phyloP scores from a whole-genome alignment of 1,140 invertebrate species.

The Holotrichia oblita region DNA sequence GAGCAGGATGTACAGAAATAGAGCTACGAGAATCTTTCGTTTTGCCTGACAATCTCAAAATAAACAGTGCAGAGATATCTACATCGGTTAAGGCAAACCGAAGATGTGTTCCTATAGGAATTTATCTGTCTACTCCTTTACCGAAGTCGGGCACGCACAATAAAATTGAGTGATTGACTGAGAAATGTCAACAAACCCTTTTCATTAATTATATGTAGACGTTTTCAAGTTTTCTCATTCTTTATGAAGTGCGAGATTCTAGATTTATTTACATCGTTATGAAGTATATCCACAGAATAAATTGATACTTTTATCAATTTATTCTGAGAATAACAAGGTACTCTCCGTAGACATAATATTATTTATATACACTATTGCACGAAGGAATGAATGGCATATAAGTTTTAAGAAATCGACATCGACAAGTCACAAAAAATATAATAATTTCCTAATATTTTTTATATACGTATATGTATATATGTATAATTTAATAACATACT shows the following conservation, averaged over 20 bases:
- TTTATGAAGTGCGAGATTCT: not conserved
- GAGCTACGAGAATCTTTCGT: not conserved
- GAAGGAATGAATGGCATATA: no score
- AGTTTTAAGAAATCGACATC: no score
- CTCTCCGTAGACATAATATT: not conserved
- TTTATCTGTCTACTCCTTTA: not conserved
- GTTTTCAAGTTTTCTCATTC: not conserved
- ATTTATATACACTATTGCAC: not conserved
- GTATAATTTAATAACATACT: no score
- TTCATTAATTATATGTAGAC: slow-evolving; percentile 28
- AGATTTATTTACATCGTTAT: not conserved
- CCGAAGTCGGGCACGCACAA: slow-evolving; percentile 16
- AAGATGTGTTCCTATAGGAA: not conserved
- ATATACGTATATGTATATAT: no score
- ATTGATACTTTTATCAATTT: no score
- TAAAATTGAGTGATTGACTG: slow-evolving; percentile 39
- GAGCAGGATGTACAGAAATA: slow-evolving; percentile 34
- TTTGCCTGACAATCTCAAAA: slow-evolving; percentile 1
- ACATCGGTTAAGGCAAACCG: slow-evolving; percentile 23
- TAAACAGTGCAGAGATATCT: slow-evolving; percentile 22
- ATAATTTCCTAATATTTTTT: no score
- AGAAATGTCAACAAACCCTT: slow-evolving; percentile 34
- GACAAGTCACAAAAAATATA: no score
- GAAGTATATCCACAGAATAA: no score
- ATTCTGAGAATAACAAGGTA: not conserved